Evolutionary conservation across 2,888 invertebrate species (phyloP).

Genomic region (Andrena minutula): DNA sequence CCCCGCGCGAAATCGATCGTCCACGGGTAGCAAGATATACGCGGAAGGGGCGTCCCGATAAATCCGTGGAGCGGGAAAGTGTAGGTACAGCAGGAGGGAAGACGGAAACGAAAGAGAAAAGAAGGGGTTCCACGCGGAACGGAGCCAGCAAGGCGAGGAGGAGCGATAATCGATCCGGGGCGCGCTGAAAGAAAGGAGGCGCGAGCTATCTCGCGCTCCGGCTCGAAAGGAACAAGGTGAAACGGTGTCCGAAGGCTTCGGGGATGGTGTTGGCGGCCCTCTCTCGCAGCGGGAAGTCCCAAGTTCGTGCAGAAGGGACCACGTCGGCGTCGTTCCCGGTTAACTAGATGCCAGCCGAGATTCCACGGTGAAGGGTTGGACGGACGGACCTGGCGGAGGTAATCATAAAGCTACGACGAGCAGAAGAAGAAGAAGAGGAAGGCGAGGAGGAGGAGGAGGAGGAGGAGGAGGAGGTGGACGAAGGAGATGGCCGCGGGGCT

Average conservation of each 20-base stretch:
- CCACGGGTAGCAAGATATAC: conserved; percentile 42
- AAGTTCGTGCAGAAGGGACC: conserved; percentile 76
- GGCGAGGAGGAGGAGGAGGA: conserved; percentile 27
- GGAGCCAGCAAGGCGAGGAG: conserved; percentile 32
- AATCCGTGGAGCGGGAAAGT: background rate
- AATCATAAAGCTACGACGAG: conserved; percentile 73
- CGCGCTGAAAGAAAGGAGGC: conserved; percentile 72
- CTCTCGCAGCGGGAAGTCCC: conserved; percentile 75
- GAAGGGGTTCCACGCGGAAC: conserved; percentile 5
- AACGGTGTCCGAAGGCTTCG: conserved; percentile 53
- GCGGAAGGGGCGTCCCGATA: conserved; percentile 16
- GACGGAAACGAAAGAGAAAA: background rate
- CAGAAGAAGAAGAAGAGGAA: conserved; percentile 31
- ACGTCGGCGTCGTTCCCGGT: conserved; percentile 74
- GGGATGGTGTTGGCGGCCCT: conserved; percentile 71
- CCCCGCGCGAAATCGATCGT: conserved; percentile 48
- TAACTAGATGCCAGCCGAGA: conserved; percentile 78
- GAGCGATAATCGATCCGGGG: conserved; percentile 72
- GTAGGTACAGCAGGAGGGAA: background rate
- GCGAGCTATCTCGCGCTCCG: conserved; percentile 72
- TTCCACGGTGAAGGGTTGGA: conserved; percentile 78
- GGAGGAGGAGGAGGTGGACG: conserved; percentile 28
- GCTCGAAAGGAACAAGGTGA: conserved; percentile 51
- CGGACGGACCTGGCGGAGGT: conserved; percentile 72
- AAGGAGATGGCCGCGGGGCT: conserved; percentile 68